Conservation (phyloP, 2,113 vertebrate species). For the Guaruba guarouba region DNA sequence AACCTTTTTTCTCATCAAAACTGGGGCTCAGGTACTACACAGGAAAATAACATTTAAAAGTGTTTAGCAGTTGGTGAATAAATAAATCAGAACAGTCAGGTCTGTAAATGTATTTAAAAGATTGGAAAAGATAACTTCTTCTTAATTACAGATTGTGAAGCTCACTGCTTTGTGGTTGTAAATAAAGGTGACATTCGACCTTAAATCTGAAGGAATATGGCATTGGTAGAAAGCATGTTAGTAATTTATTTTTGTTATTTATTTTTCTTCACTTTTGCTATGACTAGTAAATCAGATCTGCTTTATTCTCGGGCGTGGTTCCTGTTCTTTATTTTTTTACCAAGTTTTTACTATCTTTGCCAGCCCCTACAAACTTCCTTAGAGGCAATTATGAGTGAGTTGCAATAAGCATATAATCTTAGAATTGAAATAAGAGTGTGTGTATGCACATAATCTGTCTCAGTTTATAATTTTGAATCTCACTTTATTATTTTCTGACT, state of each 20-base stretch:
- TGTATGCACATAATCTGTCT: not conserved
- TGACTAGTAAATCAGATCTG: not conserved
- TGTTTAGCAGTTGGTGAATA: not conserved
- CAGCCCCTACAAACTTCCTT: not conserved
- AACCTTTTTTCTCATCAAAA: not conserved
- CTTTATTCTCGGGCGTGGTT: not conserved
- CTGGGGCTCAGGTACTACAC: not conserved
- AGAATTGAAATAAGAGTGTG: not conserved
- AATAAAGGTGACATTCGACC: not conserved
- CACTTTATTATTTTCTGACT: not conserved
- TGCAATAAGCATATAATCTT: not conserved
- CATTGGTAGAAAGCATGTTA: not conserved
- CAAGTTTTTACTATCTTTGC: not conserved
- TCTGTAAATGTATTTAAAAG: not conserved
- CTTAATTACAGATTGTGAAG: not conserved
- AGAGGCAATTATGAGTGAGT: not conserved
- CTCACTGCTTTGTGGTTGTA: not conserved
- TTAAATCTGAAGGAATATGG: not conserved
- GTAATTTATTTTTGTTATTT: not conserved
- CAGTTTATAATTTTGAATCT: not conserved
- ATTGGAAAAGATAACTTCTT: not conserved
- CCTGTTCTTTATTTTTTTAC: not conserved
- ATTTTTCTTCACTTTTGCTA: not conserved
- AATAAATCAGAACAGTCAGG: not conserved
- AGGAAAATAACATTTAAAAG: not conserved